These are phyloP conservation scores for Ochlodes sylvanus DNA, from an alignment of 2,888 invertebrate species.

Conservation along the genomic window DNA sequence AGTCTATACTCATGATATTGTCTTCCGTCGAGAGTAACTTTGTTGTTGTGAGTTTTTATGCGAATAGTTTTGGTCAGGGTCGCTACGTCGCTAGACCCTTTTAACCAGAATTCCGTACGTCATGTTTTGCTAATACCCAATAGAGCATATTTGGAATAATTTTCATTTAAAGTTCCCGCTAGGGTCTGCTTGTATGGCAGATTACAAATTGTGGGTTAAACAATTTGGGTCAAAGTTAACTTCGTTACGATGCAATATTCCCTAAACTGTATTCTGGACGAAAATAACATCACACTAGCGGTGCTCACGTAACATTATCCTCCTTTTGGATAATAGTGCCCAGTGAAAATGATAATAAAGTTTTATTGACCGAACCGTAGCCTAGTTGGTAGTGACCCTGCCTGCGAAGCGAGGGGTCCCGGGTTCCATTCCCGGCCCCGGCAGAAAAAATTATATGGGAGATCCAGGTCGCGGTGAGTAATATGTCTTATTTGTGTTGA, in stretches of 20 bases:
- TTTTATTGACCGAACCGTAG: too few species aligned
- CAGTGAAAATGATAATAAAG: too few species aligned
- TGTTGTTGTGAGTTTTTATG: not conserved
- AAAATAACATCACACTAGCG: not conserved
- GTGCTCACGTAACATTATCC: not conserved
- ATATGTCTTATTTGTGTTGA: too few species aligned
- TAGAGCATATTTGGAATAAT: slow-evolving; percentile 10
- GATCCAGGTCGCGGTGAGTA: too few species aligned
- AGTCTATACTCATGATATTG: not conserved
- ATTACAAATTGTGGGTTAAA: slow-evolving; percentile 12
- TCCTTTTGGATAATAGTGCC: not conserved
- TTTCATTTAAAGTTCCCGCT: slow-evolving; percentile 4
- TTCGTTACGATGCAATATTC: not conserved
- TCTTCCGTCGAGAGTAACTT: not conserved
- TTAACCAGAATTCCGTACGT: not conserved
- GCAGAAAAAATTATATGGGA: too few species aligned
- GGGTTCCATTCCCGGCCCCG: too few species aligned
- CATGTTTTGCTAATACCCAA: not conserved
- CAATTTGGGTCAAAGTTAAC: slow-evolving; percentile 3
- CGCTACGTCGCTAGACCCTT: not conserved
- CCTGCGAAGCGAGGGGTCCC: too few species aligned
- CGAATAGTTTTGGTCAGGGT: not conserved
- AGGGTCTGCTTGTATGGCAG: not conserved
- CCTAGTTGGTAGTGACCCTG: too few species aligned
- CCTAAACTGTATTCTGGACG: not conserved